Evolutionary conservation across 2,888 invertebrate genomes (phyloP).

Genomic region (Phyllotreta cruciferae): DNA sequence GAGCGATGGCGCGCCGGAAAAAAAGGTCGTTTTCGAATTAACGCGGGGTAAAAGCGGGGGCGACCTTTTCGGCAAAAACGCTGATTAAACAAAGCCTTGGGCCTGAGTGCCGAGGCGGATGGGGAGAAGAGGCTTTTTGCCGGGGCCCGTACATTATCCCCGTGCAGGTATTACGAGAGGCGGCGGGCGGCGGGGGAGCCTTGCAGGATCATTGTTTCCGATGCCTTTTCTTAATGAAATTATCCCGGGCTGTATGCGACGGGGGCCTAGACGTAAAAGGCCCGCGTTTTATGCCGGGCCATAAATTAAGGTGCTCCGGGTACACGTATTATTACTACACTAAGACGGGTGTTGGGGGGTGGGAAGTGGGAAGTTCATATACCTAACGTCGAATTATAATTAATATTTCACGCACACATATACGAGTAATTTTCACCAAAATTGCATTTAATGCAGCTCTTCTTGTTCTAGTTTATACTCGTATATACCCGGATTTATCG

Average conservation of each 20-base stretch:
- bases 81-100: slow-evolving; percentile 46
- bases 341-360: neutral
- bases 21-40: slow-evolving; percentile 35
- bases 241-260: slow-evolving; percentile 45
- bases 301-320: slow-evolving; percentile 31
- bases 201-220: slow-evolving; percentile 47
- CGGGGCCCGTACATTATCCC: slow-evolving; percentile 41
- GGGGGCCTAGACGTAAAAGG: slow-evolving; percentile 28
- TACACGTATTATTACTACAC: slow-evolving; percentile 18
- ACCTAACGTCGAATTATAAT: slow-evolving; percentile 1
- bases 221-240: slow-evolving; percentile 46
- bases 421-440: neutral
- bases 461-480: no score
- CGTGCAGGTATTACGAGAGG: slow-evolving; percentile 45
- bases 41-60: slow-evolving; percentile 33
- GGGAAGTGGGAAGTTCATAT: neutral
- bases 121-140: slow-evolving; percentile 39
- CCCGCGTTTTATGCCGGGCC: slow-evolving; percentile 31
- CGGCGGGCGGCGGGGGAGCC: slow-evolving; percentile 41
- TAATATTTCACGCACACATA: neutral
- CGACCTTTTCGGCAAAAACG: slow-evolving; percentile 44
- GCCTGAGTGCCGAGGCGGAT: slow-evolving; percentile 30
- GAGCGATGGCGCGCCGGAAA: slow-evolving; percentile 16
- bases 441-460: no score
- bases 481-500: no score